Conservation (phyloP, 2,888 invertebrate genomes). For the Caenorhabditis panamensis region DNA sequence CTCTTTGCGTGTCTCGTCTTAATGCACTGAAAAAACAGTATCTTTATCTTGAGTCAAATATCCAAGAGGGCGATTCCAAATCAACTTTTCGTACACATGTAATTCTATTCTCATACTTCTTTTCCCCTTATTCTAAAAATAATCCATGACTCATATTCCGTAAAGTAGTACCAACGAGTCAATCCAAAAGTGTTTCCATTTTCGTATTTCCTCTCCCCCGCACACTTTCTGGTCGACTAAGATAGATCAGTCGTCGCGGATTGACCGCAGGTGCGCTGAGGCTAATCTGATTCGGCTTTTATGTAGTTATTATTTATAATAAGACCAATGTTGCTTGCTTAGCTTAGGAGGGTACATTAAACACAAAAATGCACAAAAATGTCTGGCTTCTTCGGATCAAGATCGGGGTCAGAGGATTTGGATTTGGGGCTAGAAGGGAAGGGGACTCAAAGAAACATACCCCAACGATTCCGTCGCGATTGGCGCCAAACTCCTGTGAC, state of each 20-base stretch:
- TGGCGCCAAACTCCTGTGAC: constrained; percentile 57
- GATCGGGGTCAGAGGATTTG: not conserved
- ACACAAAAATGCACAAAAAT: constrained; percentile 17
- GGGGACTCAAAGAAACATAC: constrained; percentile 27
- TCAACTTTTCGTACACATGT: too few relatives aligned
- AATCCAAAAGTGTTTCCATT: too few relatives aligned
- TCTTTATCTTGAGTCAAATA: not conserved
- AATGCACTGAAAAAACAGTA: constrained; percentile 46
- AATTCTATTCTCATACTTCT: too few relatives aligned
- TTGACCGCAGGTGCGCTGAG: not conserved
- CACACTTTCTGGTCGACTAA: too few relatives aligned
- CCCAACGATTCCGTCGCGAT: constrained; percentile 54
- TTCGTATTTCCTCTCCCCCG: too few relatives aligned
- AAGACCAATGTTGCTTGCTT: too few relatives aligned
- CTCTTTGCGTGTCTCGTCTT: constrained; percentile 39
- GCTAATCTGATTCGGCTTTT: not conserved
- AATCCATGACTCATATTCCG: too few relatives aligned
- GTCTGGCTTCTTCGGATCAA: not conserved
- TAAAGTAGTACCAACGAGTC: too few relatives aligned
- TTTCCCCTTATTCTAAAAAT: too few relatives aligned
- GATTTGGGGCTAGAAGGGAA: not conserved
- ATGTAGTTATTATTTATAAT: too few relatives aligned
- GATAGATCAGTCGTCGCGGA: not conserved
- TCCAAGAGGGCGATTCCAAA: not conserved
- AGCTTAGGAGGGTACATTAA: not conserved